A percentile compares a stretch with the other conserved stretches of the same genome.
phyloP scores from a whole-genome alignment of 2,113 vertebrate genomes.

The Platycercus adscitus region DNA sequence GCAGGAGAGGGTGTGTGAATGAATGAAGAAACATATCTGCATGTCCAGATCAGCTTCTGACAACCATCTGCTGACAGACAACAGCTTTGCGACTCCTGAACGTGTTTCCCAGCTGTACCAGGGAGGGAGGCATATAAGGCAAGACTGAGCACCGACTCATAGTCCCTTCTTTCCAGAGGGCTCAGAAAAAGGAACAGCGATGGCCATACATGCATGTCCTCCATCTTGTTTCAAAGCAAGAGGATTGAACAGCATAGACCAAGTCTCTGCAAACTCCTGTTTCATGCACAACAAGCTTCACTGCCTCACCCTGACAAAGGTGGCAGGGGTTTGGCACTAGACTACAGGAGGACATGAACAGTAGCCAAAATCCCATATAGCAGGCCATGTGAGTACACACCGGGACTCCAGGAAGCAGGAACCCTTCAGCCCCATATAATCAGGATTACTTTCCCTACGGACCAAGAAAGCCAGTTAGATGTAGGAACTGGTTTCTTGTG shows the following conservation, averaged over 20 bases:
- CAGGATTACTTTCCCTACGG: not conserved
- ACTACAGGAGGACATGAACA: not conserved
- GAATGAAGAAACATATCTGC: not conserved
- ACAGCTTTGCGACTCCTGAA: not conserved
- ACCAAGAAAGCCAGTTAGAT: not conserved
- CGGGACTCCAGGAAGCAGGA: not conserved
- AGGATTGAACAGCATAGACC: not conserved
- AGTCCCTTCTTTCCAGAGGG: not conserved
- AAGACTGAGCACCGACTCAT: not conserved
- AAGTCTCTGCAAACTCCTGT: not conserved
- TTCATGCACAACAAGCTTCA: not conserved
- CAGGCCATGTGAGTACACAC: not conserved
- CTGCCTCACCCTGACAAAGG: not conserved
- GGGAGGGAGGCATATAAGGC: not conserved
- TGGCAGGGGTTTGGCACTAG: not conserved
- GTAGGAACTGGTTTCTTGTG: not conserved
- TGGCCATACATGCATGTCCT: rapidly evolving
- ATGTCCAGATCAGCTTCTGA: not conserved
- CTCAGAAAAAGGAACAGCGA: not conserved
- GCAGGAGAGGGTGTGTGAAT: not conserved
- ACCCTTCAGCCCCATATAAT: not conserved
- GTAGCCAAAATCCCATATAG: not conserved
- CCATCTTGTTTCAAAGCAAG: not conserved
- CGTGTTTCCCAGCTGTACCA: not conserved
- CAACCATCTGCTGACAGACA: not conserved